Conservation (phyloP, 2,113 vertebrate species). For the Upupa epops region DNA sequence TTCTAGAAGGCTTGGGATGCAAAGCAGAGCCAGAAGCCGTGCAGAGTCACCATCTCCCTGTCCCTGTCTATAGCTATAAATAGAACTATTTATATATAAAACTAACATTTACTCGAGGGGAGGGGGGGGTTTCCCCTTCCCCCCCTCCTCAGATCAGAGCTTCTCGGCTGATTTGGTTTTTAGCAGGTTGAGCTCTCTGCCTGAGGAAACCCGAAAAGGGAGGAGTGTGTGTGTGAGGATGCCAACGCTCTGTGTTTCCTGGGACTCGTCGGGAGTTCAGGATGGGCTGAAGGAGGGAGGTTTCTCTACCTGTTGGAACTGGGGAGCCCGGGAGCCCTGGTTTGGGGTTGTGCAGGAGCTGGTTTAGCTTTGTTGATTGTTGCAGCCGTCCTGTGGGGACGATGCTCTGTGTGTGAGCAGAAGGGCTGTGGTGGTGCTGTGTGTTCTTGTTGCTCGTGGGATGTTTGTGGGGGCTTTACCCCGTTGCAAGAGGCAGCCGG, state of each 20-base stretch:
- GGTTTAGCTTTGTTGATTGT: constrained; percentile 38
- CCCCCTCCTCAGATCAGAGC: constrained; percentile 43
- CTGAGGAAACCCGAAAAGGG: not conserved
- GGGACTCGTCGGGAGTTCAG: constrained; percentile 7
- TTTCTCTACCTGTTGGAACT: constrained; percentile 39
- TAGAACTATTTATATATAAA: constrained; percentile 50
- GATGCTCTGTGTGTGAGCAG: not conserved
- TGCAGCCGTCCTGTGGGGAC: constrained; percentile 33
- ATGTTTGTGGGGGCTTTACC: not conserved
- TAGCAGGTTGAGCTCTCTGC: constrained; percentile 38
- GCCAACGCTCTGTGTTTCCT: constrained; percentile 11
- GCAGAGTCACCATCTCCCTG: constrained; percentile 56
- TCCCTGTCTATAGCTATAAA: constrained; percentile 56
- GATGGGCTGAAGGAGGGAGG: constrained; percentile 49
- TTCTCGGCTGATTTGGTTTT: constrained; percentile 52
- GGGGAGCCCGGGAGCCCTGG: constrained; percentile 38
- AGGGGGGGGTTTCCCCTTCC: not conserved
- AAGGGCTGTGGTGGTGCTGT: constrained; percentile 31
- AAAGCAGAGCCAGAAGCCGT: constrained; percentile 43
- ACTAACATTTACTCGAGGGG: constrained; percentile 17
- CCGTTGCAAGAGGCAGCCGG: not conserved
- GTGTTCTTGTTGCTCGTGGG: not conserved
- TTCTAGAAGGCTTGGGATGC: constrained; percentile 41
- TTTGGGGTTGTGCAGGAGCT: constrained; percentile 5
- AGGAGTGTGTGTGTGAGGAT: not conserved